These are phyloP conservation scores for Neosalanx taihuensis DNA, from an alignment of 2,797 vertebrate species.

Conservation along the genomic window DNA sequence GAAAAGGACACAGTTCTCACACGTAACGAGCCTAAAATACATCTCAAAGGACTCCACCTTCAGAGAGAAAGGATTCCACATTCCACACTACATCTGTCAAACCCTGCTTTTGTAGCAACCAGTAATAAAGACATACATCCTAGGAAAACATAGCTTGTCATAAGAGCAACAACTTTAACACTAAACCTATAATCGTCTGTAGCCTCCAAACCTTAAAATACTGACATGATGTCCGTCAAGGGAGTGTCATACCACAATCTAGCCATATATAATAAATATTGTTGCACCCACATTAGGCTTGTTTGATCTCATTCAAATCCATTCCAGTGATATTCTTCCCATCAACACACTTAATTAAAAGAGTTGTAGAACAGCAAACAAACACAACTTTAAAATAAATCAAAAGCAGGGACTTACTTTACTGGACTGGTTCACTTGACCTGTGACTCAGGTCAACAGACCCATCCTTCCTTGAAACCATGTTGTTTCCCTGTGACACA, in stretches of 20 bases:
- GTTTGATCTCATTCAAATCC: not conserved
- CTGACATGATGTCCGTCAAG: not conserved
- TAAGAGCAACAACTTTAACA: not conserved
- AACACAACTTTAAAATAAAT: not conserved
- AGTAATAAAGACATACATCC: not conserved
- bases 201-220: not conserved
- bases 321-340: not conserved
- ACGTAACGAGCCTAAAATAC: not conserved
- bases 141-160: not conserved
- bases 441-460: not conserved
- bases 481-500: slow-evolving; percentile 1
- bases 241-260: not conserved
- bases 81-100: too few species aligned
- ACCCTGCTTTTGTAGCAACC: not conserved
- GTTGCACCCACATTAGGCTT: not conserved
- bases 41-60: not conserved
- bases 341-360: not conserved
- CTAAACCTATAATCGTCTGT: not conserved
- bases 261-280: too few species aligned
- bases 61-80: too few species aligned
- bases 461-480: slow-evolving; percentile 12
- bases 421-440: not conserved
- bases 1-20: not conserved
- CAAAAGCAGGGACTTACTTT: not conserved
- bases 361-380: not conserved